Evolutionary conservation across 2,888 invertebrate species (phyloP).

Genomic region (Galerucella calmariensis): DNA sequence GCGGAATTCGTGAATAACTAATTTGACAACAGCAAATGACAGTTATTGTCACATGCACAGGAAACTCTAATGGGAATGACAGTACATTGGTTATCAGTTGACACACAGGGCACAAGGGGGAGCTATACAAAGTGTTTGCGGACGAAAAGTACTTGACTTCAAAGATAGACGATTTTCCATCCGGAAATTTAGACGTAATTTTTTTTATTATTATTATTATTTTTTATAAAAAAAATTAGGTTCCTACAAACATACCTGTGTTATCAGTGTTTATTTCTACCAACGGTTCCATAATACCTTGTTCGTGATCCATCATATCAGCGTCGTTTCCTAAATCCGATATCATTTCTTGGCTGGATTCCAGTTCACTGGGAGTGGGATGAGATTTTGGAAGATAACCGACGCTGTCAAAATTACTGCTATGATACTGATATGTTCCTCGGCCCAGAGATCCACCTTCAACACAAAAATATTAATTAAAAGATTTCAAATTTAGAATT

Average conservation of each 20-base stretch:
- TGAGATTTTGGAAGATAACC: constrained; percentile 12
- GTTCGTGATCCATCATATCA: constrained; percentile 32
- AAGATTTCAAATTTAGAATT: not conserved
- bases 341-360: constrained; percentile 19
- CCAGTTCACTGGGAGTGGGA: constrained; percentile 12
- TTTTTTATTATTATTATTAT: too few relatives aligned
- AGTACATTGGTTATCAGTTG: too few relatives aligned
- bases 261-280: constrained; percentile 55
- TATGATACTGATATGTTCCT: constrained; percentile 5
- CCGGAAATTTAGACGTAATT: too few relatives aligned
- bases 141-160: too few relatives aligned
- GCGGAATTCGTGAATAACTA: too few relatives aligned
- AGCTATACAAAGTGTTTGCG: too few relatives aligned
- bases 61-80: too few relatives aligned
- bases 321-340: constrained; percentile 49
- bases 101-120: too few relatives aligned
- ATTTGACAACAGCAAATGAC: too few relatives aligned
- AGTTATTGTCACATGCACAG: too few relatives aligned
- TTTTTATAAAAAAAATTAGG: not conserved
- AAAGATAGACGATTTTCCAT: too few relatives aligned
- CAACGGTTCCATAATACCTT: constrained; percentile 53
- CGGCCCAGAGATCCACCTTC: not conserved
- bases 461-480: not conserved
- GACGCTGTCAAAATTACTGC: constrained; percentile 2
- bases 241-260: constrained; percentile 2